Percentiles rank a stretch among this genome's conserved stretches.
These are phyloP conservation scores for Hyaena hyaena DNA, from an alignment of 2,113 vertebrate species.

Conservation along the genomic window DNA sequence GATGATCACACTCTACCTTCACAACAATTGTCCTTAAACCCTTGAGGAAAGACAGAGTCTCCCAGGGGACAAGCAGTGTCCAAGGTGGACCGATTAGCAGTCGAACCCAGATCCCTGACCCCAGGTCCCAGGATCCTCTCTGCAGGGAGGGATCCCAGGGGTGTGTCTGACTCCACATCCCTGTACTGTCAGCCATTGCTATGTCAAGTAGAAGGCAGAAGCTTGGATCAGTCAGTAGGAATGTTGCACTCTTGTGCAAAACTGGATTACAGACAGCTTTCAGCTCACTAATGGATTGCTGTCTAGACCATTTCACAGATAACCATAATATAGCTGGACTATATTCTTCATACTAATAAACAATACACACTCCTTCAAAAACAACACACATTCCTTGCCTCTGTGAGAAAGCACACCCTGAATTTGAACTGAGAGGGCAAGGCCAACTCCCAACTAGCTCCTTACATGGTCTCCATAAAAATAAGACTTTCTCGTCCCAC, in stretches of 20 bases:
- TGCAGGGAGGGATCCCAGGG: rapidly evolving
- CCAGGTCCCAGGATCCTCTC: neutral
- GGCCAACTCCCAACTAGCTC: neutral
- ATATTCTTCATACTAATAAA: neutral
- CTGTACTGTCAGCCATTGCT: rapidly evolving
- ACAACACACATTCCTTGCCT: neutral
- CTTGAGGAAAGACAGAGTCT: neutral
- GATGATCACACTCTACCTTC: neutral
- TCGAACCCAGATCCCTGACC: neutral
- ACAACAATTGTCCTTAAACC: no score
- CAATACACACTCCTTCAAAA: neutral
- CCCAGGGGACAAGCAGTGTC: neutral
- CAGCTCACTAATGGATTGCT: neutral
- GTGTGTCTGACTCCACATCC: neutral
- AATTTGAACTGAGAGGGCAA: neutral
- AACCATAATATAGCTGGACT: neutral
- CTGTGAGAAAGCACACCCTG: neutral
- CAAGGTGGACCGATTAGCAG: no score
- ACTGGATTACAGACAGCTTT: neutral
- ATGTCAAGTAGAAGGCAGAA: neutral
- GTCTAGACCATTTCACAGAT: neutral
- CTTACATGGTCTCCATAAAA: neutral
- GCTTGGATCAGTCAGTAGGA: neutral
- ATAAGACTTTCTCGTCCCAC: neutral
- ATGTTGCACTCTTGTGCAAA: neutral